Evolutionary conservation across 2,113 vertebrate species (phyloP).

Genomic region (Recurvirostra avosetta): DNA sequence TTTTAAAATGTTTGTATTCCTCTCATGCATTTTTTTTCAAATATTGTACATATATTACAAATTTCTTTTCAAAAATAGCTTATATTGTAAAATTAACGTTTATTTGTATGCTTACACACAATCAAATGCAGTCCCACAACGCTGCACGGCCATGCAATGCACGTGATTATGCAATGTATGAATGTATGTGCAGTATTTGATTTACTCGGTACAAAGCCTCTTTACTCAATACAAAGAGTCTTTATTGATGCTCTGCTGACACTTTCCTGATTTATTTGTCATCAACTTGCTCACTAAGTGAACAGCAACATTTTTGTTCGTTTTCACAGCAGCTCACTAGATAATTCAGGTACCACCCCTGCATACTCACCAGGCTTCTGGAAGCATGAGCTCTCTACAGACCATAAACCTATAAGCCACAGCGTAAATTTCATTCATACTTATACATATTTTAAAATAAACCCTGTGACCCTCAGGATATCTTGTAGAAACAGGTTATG

Average conservation of each 20-base stretch:
- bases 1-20: neutral
- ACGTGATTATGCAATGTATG: neutral
- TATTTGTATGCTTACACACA: fast-evolving
- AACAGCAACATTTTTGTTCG: neutral
- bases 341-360: neutral
- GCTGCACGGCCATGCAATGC: neutral
- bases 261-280: neutral
- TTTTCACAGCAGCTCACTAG: neutral
- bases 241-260: neutral
- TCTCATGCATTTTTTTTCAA: neutral
- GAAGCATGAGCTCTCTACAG: neutral
- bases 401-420: neutral
- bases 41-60: neutral
- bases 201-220: constrained; percentile 19
- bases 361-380: neutral
- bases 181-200: neutral
- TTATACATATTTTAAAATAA: neutral
- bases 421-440: neutral
- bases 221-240: neutral
- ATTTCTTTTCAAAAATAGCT: neutral
- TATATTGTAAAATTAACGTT: neutral
- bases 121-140: neutral
- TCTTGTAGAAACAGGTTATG: neutral
- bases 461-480: neutral
- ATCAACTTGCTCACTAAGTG: neutral